Percentiles rank a stretch among this genome's conserved stretches.
phyloP scores from a whole-genome alignment of 2,797 vertebrate genomes.

The Neoniphon sammara region DNA sequence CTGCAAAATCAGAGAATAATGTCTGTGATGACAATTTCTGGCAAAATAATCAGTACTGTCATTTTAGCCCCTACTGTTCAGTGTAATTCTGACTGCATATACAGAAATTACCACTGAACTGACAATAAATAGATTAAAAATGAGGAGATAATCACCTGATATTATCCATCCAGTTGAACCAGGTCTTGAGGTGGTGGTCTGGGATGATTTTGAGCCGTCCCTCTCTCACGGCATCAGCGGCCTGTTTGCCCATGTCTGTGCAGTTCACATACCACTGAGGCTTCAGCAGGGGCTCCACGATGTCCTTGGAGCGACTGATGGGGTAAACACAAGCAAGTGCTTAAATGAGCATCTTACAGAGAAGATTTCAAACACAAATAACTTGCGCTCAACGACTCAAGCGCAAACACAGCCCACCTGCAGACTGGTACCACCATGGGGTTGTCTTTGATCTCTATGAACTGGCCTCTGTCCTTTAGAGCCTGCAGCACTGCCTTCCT shows the following conservation, averaged over 20 bases:
- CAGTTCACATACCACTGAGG: slow-evolving; percentile 95
- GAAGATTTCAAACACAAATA: slow-evolving; percentile 19
- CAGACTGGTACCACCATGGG: slow-evolving; percentile 96
- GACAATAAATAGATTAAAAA: background rate
- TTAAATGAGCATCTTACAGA: background rate
- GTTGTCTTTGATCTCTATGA: slow-evolving; percentile 90
- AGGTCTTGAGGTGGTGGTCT: slow-evolving; percentile 88
- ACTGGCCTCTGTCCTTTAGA: slow-evolving; percentile 87
- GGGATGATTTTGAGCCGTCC: slow-evolving; percentile 90
- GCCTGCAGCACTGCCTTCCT: slow-evolving; percentile 87
- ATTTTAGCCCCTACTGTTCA: background rate
- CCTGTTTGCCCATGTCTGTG: slow-evolving; percentile 88
- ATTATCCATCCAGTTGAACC: slow-evolving; percentile 95
- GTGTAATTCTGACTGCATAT: background rate
- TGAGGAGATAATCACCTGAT: slow-evolving; percentile 81
- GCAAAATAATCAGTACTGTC: no score
- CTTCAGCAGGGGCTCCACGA: slow-evolving; percentile 92
- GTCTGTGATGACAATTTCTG: no score
- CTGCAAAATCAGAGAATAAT: background rate
- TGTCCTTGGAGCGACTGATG: slow-evolving; percentile 91
- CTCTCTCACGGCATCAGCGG: slow-evolving; percentile 86
- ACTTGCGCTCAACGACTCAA: background rate
- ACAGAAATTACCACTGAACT: background rate
- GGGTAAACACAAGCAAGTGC: background rate
- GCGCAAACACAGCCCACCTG: slow-evolving; percentile 81